Base-by-base conservation (phyloP, 2,888 invertebrate genomes). In the Agrochola lychnidis region DNA sequence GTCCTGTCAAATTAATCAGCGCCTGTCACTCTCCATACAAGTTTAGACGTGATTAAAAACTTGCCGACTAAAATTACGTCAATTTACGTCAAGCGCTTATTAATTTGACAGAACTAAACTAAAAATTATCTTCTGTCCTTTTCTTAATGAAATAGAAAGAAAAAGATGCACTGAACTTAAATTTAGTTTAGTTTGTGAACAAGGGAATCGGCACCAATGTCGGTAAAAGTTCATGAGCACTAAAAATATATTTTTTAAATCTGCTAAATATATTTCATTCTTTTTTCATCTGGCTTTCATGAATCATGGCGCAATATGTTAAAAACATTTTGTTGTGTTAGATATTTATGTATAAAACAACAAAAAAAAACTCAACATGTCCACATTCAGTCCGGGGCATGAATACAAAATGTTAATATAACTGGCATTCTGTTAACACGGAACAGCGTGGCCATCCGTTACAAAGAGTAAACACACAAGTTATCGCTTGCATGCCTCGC, bases 381-480 rank as follows among this genome's bases (percentile, higher is more conserved):
- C 87, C 83, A 82, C 79, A 73, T 70, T 64, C 22, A 70, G 78
- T 78, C 73, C 61, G 75, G 73, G 51, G 79, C 78, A 79, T 87
- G 87, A 87, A 87, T 82, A 85, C 84, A 85, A 87, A 90, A 89
- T 87, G 84, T 90, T 89, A 88, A 88, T 87, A 87, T 83, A 79
- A 78, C 79, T 86, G 82, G 82, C 84, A 83, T 83, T 73, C 70
- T 75, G 86, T 84, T 88, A 81, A 81, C 88, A 85, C 74, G 62
- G 59, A 80, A 85, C 68, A 67, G 78, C 75, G 74, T 71, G 76
- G 79, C 72, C 84, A 75, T 77, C 74, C 70, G 87, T 80, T 83
- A 87, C 68, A 82, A 82, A 83, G 82, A 75, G 82, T 79, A 88
- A 90, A 86, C 86, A 79, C 84, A 88, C 86, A 88, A 89, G 89